Percentiles rank a stretch among this genome's conserved stretches.
These are phyloP conservation scores for Digitonthophagus gazella DNA, from an alignment of 2,888 invertebrate genomes.

Conservation along the genomic window DNA sequence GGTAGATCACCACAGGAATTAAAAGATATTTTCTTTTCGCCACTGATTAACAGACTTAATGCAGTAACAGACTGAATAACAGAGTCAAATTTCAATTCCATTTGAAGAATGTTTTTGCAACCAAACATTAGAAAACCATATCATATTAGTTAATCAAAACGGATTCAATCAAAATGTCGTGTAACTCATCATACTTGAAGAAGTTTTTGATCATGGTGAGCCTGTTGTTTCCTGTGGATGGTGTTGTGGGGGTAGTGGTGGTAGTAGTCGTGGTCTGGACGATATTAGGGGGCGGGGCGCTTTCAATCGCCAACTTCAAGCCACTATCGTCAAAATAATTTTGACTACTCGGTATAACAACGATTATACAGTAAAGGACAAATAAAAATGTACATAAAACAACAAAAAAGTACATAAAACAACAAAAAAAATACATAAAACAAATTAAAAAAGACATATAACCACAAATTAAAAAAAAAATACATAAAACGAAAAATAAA, in stretches of 20 bases:
- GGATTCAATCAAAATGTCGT: too few species aligned
- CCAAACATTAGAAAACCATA: neutral
- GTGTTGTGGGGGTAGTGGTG: slow-evolving; percentile 51
- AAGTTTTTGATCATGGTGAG: slow-evolving; percentile 94
- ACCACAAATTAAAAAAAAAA: neutral
- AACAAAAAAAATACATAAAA: neutral
- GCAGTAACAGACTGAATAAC: too few species aligned
- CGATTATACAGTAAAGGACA: neutral
- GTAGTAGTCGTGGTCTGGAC: slow-evolving; percentile 42
- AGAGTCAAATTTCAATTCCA: too few species aligned
- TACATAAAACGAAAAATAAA: slow-evolving; percentile 3
- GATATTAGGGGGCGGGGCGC: slow-evolving; percentile 32
- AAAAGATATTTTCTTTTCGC: too few species aligned
- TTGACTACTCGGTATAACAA: slow-evolving; percentile 2
- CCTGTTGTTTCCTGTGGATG: slow-evolving; percentile 61
- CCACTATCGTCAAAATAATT: slow-evolving; percentile 37
- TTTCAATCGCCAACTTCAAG: slow-evolving; percentile 45
- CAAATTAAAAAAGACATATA: neutral
- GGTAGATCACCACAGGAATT: too few species aligned
- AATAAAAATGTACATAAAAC: neutral
- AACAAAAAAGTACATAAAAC: neutral
- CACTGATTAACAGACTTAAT: too few species aligned
- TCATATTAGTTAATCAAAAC: too few species aligned
- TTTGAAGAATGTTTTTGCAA: too few species aligned
- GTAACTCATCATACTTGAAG: slow-evolving; percentile 76